Base-by-base conservation (phyloP, 2,888 invertebrate genomes). In the Drosophila melanosoma region DNA sequence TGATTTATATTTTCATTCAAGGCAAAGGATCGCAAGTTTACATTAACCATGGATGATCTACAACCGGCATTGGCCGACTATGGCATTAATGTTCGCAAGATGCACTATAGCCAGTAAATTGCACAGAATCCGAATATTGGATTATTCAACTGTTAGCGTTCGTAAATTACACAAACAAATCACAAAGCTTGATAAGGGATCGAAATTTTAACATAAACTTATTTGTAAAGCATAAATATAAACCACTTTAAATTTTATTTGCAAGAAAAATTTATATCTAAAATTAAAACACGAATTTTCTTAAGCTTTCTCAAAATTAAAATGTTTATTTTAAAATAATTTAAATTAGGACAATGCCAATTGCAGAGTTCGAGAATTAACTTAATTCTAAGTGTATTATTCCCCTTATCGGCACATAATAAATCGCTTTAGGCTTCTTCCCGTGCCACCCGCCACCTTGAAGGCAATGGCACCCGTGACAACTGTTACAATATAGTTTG, bases 21-120 rank as follows among this genome's bases (percentile, higher is more conserved):
- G 91, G 94, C 85, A 49, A 91, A 97, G 85, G 97, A 97, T 90
- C 95, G 96, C 84, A 95, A 97, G 82, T 98, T 97, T 89, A 97
- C 97, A 0, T 94, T 99, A 91, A 98, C 99, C 0, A 97, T 98
- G 96, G 99, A 99, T 83, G 99, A 99, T 93, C 94, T 99, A 49
- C 96, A 97, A 8, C 98, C 99, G 0, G 99, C 99, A 0, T 94
- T 99, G 20, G 96, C 97, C 35, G 99, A 99, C 92, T 99, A 99
- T 92, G 99, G 99, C 40, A 98, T 99, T 58, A 96, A 97, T 63
- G 97, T 99, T 15, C 96, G 98, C 89, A 99, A 99, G 91, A 78
- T 84, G 84, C 89, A 88, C 49, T 84, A 84, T 10, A 76, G 88
- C 45, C 88, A 88, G 57, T 84, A 71, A 58, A 29, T 11, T 45